Percentiles rank a stretch among this genome's conserved stretches.
Evolutionary conservation across 1,140 invertebrate species (phyloP).

Genomic region (Hesperophylax magnus): DNA sequence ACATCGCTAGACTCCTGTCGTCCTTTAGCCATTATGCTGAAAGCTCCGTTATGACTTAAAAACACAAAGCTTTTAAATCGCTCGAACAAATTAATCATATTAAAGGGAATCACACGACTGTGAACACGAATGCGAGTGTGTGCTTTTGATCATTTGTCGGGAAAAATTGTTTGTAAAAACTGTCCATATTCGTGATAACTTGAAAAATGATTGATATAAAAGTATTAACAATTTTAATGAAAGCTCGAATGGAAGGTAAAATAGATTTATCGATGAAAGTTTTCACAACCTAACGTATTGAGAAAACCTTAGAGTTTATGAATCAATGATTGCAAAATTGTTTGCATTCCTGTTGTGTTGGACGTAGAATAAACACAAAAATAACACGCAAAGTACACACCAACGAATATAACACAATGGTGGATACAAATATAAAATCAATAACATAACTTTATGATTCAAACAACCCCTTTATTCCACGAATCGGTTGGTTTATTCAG

Average conservation of each 20-base stretch:
- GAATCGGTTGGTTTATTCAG: constrained; percentile 27
- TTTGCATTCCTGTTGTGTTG: too few species aligned
- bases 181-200: constrained; percentile 11
- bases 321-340: too few species aligned
- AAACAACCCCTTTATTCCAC: constrained; percentile 32
- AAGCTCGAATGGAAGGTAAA: too few species aligned
- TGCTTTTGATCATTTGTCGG: constrained; percentile 24
- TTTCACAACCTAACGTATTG: too few species aligned
- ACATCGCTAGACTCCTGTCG: constrained; percentile 48
- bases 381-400: too few species aligned
- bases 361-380: too few species aligned
- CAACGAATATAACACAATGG: too few species aligned
- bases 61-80: constrained; percentile 54
- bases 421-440: constrained; percentile 19
- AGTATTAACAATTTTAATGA: background rate
- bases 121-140: constrained; percentile 39
- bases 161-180: constrained; percentile 26
- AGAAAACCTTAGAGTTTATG: too few species aligned
- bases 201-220: background rate
- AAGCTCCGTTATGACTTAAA: constrained; percentile 46
- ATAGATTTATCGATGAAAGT: too few species aligned
- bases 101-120: constrained; percentile 40
- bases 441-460: constrained; percentile 36
- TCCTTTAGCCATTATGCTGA: constrained; percentile 49
- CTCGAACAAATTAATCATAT: constrained; percentile 46